Evolutionary conservation across 2,113 vertebrate genomes (phyloP), one percentile per base, ranked within the genome.

Genomic region (Podiceps cristatus): DNA sequence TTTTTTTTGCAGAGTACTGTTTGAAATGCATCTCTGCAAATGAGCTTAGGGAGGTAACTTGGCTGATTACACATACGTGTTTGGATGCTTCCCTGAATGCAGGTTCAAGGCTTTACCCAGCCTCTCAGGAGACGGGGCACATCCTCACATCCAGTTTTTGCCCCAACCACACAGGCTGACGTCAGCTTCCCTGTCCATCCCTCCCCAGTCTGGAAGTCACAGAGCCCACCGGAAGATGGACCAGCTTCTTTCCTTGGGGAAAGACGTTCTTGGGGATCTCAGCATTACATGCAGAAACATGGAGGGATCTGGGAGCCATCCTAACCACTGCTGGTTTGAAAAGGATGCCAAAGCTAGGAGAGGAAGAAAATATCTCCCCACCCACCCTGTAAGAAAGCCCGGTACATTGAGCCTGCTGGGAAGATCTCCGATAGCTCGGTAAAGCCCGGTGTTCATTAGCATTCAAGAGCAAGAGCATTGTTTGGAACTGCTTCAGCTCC

Each of bases 401-500:
- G 18, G 5, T 45, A 45, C 7, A 2, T 0, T 18, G 60, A 49
- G 7, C 28, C 44, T 72, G 33, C 58, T 60, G 55, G 53, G 67
- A 66, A 73, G 63, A 42, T 71, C 73, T 67, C 90, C 0, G 13
- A 13, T 19, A 72, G 68, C 59, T 62, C 79, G 0, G 0, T 66
- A 53, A 77, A 90, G 10, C 24, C 15, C 8, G 2, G 19, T 15
- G 22, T 55, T 95, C 66, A 63, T 71, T 29, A 76, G 42, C 55
- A 96, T 92, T 92, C 93, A 62, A 53, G 58, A 69, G 81, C 58
- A 88, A 72, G n/a, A 76, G 6, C 10, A 1, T 45, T 58, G 67
- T 66, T 93, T 93, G 86, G 78, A 95, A 82, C n/a, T 18, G 64
- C 37, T 56, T 94, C 74, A 27, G 53, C 69, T 76, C 50, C 53